These are phyloP conservation scores for Illadopsis cleaveri DNA, from an alignment of 2,113 vertebrate genomes.

Conservation along the genomic window DNA sequence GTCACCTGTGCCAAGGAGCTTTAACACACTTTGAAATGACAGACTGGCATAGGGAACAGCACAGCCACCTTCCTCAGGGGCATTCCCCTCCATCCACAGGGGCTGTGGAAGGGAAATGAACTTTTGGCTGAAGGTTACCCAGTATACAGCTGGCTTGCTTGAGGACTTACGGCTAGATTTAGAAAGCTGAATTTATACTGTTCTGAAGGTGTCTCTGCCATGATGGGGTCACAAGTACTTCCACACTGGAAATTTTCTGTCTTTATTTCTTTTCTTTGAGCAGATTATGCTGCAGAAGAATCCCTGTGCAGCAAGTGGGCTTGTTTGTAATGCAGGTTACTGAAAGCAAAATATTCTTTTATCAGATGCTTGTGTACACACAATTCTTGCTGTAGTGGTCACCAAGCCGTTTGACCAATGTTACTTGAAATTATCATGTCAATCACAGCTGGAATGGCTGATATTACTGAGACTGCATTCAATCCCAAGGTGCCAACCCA, in stretches of 20 bases:
- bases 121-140: background rate
- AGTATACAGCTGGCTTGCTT: background rate
- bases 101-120: background rate
- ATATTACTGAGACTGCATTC: background rate
- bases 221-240: background rate
- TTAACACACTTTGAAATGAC: background rate
- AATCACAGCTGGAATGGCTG: background rate
- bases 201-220: background rate
- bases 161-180: background rate
- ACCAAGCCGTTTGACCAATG: background rate
- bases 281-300: slow-evolving; percentile 30
- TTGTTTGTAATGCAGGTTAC: background rate
- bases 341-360: slow-evolving; percentile 12
- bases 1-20: slow-evolving; percentile 8
- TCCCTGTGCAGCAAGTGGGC: background rate
- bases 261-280: background rate
- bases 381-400: background rate
- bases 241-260: background rate
- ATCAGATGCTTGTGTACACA: background rate
- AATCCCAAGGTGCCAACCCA: background rate
- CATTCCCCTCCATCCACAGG: background rate
- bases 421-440: background rate
- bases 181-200: background rate
- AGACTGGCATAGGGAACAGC: background rate
- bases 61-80: background rate